Evolutionary conservation across 1,140 invertebrate genomes (phyloP), one percentile per base, ranked within the genome.

Genomic region (Hydropsyche tenuis): DNA sequence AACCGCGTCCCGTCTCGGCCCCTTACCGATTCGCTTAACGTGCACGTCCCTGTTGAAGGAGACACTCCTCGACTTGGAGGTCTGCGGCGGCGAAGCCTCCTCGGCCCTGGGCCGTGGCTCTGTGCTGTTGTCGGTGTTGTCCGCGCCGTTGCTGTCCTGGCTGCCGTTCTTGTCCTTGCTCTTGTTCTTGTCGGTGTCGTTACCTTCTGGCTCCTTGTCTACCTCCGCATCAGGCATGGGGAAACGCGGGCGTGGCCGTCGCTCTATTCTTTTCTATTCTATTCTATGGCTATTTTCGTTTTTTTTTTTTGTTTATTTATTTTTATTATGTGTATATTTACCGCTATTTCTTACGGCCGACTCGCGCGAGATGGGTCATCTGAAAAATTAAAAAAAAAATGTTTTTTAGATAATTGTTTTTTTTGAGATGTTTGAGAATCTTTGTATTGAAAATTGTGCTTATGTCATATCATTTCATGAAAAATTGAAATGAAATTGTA

Each of bases 31-130:
- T 86, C 92, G 87, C 85, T 94, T 94, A 79, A 94, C 91, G 85
- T 93, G 92, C 78, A 95, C 92, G 88, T 94, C 93, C 81, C 91
- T 89, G 88, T 95, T 94, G 87, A 95, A 95, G 79, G 93, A 94
- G 79, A 95, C 93, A 79, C 81, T 81, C 80, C 83, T 81, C 71
- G 80, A 80, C 78, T 85, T 84, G 23, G 72, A 53, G 23, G 45
- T 30, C n/a, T 23, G 20, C 23, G 23, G 12, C 23, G 16, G n/a
- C 7, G 46, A 23, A 66, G 37, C 7, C 20, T 14, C 14, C 30
- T 63, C 60, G n/a, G n/a, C n/a, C n/a, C n/a, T n/a, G n/a, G n/a
- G 9, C 30, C 30, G 30, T 37, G 3, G 30, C 63, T 65, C 11
- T 25, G 0, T 4, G 16, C 18, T 66, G 11, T 22, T 42, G 4